Evolutionary conservation across 2,797 vertebrate genomes (phyloP), one percentile per base, ranked within the genome.

Genomic region (Notolabrus celidotus): DNA sequence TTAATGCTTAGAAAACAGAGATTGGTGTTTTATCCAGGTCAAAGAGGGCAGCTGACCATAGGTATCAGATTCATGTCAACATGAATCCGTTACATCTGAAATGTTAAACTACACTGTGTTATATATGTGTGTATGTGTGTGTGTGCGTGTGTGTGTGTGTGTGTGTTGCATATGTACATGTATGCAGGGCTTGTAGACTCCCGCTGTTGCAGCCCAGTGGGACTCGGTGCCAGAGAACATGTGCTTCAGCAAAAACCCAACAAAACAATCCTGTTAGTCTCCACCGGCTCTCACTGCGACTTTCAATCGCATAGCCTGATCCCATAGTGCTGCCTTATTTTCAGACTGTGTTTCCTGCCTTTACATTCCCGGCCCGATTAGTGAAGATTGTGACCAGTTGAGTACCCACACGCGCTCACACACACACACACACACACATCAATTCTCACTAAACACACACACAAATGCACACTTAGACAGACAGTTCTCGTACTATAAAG

Each of bases 291-390:
- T 79, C 82, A 42, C 72, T 55, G 67, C 7, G 4, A 68, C 77
- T 80, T 86, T 87, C 75, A 80, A 80, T 82, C 34, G 20, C 42
- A n/a, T 64, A 51, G 79, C 74, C 67, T 69, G 61, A 87, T 86
- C 86, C 74, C 65, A 53, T 57, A 84, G 58, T 23, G 66, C 56
- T 45, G 77, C 65, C 41, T 70, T 74, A 58, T 57, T 79, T 65
- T 78, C 71, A 73, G 41, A 78, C 51, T 59, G 55, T 57, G 63
- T 73, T 86, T 86, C 83, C 81, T 81, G 84, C 81, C 63, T 85
- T 89, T 83, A 79, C 89, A 90, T 92, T 91, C 88, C 86, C 43
- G 27, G 43, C 73, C 49, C 74, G 84, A 89, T 91, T 91, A 91
- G 83, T 52, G 51, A 61, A 88, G 80, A 80, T 89, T 86, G 84